Base-by-base conservation (phyloP, 35 echinoderm and acorn worm species). In the Antedon bifida region DNA sequence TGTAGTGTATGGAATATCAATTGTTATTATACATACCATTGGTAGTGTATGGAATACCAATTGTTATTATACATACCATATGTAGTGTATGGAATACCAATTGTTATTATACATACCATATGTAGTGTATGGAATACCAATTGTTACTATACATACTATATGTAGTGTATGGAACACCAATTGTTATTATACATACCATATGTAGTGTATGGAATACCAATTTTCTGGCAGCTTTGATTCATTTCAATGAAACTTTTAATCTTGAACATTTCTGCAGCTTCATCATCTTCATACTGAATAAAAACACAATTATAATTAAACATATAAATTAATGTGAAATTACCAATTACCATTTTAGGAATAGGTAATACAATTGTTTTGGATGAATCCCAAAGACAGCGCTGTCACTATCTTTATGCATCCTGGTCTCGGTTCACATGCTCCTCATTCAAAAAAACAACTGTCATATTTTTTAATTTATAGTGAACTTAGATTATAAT, bases 231-330 rank as follows among this genome's bases (percentile, higher is more conserved):
- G 1, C 77, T 88, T 34, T 82, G 39, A 55, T 86, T 88, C 90
- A 99, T 99, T 13, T 89, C 88, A 74, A 99, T 85, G 36, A 99
- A 99, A 78, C 91, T 88, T 34, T 90, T 30, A 11, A 99, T 90
- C 87, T 99, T 99, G 77, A 92, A 99, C 34, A 91, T 86, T 51
- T 99, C 91, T 14, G 94, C 91, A 17, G 77, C 86, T 35, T 92
- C 94, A 26, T 83, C 84, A 45, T 92, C 85, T 74, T 94, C 78
- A 80, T 83, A 78, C 89, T 91, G 80, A 16, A 83, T 46, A 78
- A 31, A 83, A n/a, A 55, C 32, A 75, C 26, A 23, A 78, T 76
- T n/a, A 77, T 8, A 36, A 85, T 42, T 42, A 42, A 7, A 42
- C 13, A 42, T 42, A 42, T 42, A 42, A 42, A 42, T 42, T 7